Percentiles rank a stretch among this genome's conserved stretches.
Evolutionary conservation across 92 coral and sea anemone species (phyloP).

Genomic region (Siderastrea siderea): DNA sequence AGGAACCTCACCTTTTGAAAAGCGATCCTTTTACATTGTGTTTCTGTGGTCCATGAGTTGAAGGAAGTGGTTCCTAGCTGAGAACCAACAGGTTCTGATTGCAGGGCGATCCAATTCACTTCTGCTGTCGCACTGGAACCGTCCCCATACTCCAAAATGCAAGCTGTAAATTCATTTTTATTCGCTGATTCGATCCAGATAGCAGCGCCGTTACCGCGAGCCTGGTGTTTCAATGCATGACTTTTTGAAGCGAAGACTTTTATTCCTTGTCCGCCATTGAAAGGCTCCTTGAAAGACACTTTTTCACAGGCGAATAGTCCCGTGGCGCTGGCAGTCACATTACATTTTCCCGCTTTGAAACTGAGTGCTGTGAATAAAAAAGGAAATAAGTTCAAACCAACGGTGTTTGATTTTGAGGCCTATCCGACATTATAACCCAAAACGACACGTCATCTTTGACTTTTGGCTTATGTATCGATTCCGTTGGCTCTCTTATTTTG

Average conservation of each 20-base stretch:
- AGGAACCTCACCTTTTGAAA: neutral
- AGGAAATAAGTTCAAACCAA: too few relatives aligned
- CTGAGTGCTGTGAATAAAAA: neutral
- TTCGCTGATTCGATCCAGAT: slow-evolving; percentile 3
- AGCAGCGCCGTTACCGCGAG: neutral
- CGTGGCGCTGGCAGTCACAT: neutral
- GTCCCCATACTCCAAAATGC: neutral
- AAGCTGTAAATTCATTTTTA: neutral
- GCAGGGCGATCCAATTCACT: slow-evolving; percentile 5
- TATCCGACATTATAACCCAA: too few relatives aligned
- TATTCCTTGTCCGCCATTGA: neutral
- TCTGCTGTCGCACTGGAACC: slow-evolving; percentile 1
- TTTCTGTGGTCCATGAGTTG: neutral
- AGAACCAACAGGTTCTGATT: neutral
- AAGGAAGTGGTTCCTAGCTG: neutral
- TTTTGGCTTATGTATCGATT: too few relatives aligned
- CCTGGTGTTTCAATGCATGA: neutral
- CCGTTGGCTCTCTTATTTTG: neutral
- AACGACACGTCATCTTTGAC: too few relatives aligned
- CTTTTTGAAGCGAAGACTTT: neutral
- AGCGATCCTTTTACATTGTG: neutral
- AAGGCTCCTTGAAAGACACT: neutral
- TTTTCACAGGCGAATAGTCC: neutral
- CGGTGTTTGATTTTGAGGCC: too few relatives aligned
- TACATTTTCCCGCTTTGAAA: neutral